Evolutionary conservation across 2,888 invertebrate species (phyloP).

Genomic region (Diogma glabrata): DNA sequence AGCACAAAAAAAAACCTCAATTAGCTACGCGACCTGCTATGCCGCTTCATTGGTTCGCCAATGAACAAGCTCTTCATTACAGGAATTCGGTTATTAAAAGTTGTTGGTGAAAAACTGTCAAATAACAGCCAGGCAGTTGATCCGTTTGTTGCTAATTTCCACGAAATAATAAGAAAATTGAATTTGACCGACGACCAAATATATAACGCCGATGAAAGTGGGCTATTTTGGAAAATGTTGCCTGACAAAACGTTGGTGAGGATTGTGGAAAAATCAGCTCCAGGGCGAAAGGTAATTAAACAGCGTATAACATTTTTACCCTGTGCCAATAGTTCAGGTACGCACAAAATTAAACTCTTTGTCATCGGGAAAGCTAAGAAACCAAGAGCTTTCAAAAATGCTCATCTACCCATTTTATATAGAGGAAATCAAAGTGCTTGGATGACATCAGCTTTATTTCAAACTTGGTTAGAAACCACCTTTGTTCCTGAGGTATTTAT

Average conservation of each 20-base stretch:
- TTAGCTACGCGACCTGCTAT: too few species aligned
- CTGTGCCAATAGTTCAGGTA: conserved; percentile 20
- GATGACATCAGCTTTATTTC: conserved; percentile 6
- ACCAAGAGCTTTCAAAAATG: conserved; percentile 16
- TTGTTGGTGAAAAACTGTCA: not conserved
- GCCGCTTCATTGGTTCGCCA: too few species aligned
- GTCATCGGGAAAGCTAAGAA: conserved; percentile 17
- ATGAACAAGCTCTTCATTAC: too few species aligned
- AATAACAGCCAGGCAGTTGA: not conserved
- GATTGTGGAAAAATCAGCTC: conserved; percentile 6
- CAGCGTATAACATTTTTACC: conserved; percentile 19
- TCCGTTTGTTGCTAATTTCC: conserved; percentile 10
- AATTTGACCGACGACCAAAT: conserved; percentile 15
- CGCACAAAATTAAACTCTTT: conserved; percentile 19
- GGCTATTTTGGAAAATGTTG: conserved; percentile 18
- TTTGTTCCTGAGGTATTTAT: conserved; percentile 3
- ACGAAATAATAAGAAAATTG: conserved; percentile 7
- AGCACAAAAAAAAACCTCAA: too few species aligned
- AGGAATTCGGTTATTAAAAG: conserved; percentile 1
- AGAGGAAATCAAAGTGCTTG: conserved; percentile 11
- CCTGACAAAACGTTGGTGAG: conserved; percentile 13
- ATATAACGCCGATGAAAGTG: conserved; percentile 17
- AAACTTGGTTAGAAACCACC: not conserved
- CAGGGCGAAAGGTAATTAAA: conserved; percentile 13
- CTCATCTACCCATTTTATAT: conserved; percentile 16